Base-by-base conservation (phyloP, 2,888 invertebrate genomes). In the Lamproptera curius region DNA sequence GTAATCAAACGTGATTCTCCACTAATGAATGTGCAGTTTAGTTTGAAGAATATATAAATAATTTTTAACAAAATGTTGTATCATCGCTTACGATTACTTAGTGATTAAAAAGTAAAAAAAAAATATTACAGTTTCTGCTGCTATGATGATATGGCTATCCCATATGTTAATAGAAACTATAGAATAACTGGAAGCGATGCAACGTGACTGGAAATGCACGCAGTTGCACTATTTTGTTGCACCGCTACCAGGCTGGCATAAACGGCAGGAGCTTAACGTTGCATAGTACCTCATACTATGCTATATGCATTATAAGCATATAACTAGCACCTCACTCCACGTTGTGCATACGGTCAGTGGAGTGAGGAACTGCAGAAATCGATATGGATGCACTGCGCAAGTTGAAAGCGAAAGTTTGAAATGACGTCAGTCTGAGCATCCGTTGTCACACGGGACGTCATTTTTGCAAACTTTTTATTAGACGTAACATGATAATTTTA, bases 371-470 rank as follows among this genome's bases (percentile, higher is more conserved):
- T 42, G 38, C 28, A 42, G 35, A 17, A 49, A 54, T 54, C 52
- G 51, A 52, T 53, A 54, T 20, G 28, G 45, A 10, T 28, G 10
- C 17, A 13, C 51, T 59, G 60, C 57, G 57, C 54, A 59, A 26
- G 55, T 51, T 59, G 56, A 64, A 57, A 62, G 50, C 41, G 55
- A 61, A 61, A 58, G 56, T 52, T 34, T n/a, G 20, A 6, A 11
- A 4, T 49, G 49, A 36, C 16, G 20, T 37, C 36, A 16, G 2
- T 16, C 8, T 16, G 16, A 35, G 26, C 15, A 36, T 36, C 23
- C 42, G 15, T 43, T 43, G 36, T 16, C 26, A 11, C 9, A 35
- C 4, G 36, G 44, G 23, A 41, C 46, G 41, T 23, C 14, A 13
- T 35, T 35, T 15, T 43, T 43, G n/a, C n/a, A n/a, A n/a, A n/a